Evolutionary conservation across 2,888 invertebrate species (phyloP), one percentile per base, ranked within the genome.

Genomic region (Plusia festucae): DNA sequence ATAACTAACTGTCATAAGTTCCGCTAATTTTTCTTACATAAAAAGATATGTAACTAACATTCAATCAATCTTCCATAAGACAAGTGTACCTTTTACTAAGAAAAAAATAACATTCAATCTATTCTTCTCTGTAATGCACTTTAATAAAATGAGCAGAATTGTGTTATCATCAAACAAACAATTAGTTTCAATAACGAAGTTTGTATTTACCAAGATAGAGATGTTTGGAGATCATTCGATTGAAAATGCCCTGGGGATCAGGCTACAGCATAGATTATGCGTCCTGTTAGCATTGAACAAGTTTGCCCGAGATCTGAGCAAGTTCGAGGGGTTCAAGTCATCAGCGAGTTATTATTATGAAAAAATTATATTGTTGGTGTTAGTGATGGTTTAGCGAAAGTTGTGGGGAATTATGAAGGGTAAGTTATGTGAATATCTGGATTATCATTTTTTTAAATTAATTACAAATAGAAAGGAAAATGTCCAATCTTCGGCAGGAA

Each of bases 211-310:
- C 76, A 71, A 66, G 73, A 73, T 71, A 68, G 60, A 60, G 76
- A 64, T 59, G 72, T 64, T 66, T 60, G 60, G 64, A 15, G 18
- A 51, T 65, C 70, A 66, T 70, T 67, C 65, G 63, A 65, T 44
- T 55, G 53, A 64, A 73, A 64, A 61, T 65, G 73, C 55, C 65
- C 51, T 59, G 80, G 68, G 78, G 40, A 67, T 67, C 70, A 73
- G 66, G 73, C 70, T 53, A 60, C 65, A 34, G 54, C 62, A 46
- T 60, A 71, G 73, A 73, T 73, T 71, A 73, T 73, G 66, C 72
- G 67, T 62, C 56, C 76, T 71, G 73, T 76, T 76, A 73, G 61
- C 59, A 30, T 59, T 30, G 66, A 44, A 56, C 58, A 65, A 73
- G 76, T 73, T 73, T 61, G 30, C 51, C 58, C 53, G 53, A 15